Base-by-base conservation (phyloP, 2,113 vertebrate species). In the Dipodomys ordii region DNA sequence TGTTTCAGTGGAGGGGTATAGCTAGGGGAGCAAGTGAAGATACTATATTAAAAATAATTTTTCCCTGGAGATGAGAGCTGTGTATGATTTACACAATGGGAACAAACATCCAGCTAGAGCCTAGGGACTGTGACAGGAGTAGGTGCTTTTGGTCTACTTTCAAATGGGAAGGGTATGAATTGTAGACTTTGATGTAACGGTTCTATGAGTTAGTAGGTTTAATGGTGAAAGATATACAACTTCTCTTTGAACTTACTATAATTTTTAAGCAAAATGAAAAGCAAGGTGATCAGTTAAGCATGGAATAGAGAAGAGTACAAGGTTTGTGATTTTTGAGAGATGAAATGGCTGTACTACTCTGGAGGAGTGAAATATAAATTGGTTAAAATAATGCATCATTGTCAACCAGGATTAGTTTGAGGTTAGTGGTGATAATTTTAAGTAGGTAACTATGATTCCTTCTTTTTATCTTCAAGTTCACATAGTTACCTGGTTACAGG, bases 221-320 rank as follows among this genome's bases (percentile, higher is more conserved):
- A 91, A 46, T 93, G 60, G 15, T 85, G 2, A 46, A 71, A 78
- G n/a, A 83, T 3, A 25, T 18, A 9, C 44, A 88, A 81, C 71
- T 91, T 69, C 25, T 89, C 9, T 6, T 30, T 64, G 60, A 79
- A 87, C 28, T 10, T 30, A 82, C 74, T 68, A 49, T 90, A 67
- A 32, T 89, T 73, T 10, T 23, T 32, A 62, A n/a, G 65, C 71
- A 20, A 77, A 92, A 85, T 85, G 39, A 60, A 78, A 90, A 87
- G 44, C 65, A 90, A 28, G 19, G 1, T 39, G 15, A 28, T 74
- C 5, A 77, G 12, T 8, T 82, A 81, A 76, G 28, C 53, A 22
- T 49, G 60, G 25, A 28, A 13, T 78, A 82, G 19, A 82, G 19
- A 68, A 28, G 44, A 35, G 7, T 39, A 77, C 16, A 69, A 9